These are phyloP conservation scores for Oconnorella tubifera DNA, from an alignment of 2,888 invertebrate genomes.

Conservation along the genomic window DNA sequence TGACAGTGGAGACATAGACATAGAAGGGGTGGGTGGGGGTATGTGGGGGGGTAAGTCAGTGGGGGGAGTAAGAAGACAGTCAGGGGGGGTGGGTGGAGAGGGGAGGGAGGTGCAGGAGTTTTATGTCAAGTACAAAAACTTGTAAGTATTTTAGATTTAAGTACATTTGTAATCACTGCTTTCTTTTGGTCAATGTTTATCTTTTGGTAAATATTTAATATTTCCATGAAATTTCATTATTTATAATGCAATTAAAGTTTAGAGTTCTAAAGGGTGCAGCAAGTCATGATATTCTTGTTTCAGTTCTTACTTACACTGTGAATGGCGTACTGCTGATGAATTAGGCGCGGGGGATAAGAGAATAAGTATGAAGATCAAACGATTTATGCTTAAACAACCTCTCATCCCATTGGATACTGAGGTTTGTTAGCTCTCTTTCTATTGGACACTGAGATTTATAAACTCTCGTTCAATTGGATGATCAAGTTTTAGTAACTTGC, in stretches of 20 bases:
- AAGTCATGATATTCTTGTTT: background rate
- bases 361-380: constrained; percentile 86
- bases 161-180: too few relatives aligned
- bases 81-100: too few relatives aligned
- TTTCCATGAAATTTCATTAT: too few relatives aligned
- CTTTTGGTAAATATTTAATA: too few relatives aligned
- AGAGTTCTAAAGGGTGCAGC: background rate
- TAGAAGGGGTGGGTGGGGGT: too few relatives aligned
- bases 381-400: constrained; percentile 19
- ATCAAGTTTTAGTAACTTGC: background rate
- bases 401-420: constrained; percentile 12
- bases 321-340: constrained; percentile 97
- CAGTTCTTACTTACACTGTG: constrained; percentile 91
- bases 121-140: constrained; percentile 60
- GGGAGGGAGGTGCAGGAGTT: constrained; percentile 54
- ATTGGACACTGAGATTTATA: background rate
- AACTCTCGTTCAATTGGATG: background rate
- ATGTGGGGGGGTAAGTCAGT: too few relatives aligned
- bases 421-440: too few relatives aligned
- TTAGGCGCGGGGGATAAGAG: constrained; percentile 90
- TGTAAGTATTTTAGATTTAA: too few relatives aligned
- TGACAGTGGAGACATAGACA: too few relatives aligned
- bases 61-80: too few relatives aligned
- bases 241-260: background rate
- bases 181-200: too few relatives aligned